Conservation (phyloP, 1,140 invertebrate species). For the Mesaphorura yosii region DNA sequence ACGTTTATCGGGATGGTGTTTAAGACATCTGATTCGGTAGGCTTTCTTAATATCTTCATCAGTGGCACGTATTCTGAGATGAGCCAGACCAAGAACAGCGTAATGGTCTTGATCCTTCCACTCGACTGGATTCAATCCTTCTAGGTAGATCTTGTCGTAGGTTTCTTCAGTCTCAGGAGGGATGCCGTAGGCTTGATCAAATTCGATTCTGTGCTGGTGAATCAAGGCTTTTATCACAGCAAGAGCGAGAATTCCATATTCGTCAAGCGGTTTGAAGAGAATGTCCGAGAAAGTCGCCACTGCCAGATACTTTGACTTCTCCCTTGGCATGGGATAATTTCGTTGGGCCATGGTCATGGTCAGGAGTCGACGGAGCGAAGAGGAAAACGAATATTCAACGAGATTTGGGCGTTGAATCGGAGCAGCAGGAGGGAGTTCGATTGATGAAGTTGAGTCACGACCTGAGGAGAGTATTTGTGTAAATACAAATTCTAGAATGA, state of each 20-base stretch:
- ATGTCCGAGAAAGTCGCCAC: conserved; percentile 13
- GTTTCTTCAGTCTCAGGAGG: conserved; percentile 37
- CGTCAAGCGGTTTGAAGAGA: conserved; percentile 16
- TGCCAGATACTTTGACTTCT: not conserved
- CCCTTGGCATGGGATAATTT: not conserved
- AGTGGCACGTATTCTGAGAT: conserved; percentile 63
- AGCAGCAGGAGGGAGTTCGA: not conserved
- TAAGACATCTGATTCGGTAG: conserved; percentile 76
- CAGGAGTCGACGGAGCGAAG: not conserved
- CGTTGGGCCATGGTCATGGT: not conserved
- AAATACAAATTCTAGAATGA: no score
- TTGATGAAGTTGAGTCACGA: not conserved
- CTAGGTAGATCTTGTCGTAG: conserved; percentile 71
- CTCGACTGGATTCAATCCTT: conserved; percentile 85
- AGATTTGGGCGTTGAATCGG: no score
- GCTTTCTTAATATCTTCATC: conserved; percentile 88
- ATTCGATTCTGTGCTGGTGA: not conserved
- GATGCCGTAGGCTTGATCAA: not conserved
- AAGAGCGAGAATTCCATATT: conserved; percentile 5
- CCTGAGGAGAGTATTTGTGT: not conserved
- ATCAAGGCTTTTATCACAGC: not conserved
- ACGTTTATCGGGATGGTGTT: conserved; percentile 95
- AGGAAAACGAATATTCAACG: not conserved
- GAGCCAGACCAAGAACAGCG: conserved; percentile 75
- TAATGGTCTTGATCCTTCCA: conserved; percentile 98